Evolutionary conservation across 2,888 invertebrate genomes (phyloP).

Genomic region (Metallyticus violacea): DNA sequence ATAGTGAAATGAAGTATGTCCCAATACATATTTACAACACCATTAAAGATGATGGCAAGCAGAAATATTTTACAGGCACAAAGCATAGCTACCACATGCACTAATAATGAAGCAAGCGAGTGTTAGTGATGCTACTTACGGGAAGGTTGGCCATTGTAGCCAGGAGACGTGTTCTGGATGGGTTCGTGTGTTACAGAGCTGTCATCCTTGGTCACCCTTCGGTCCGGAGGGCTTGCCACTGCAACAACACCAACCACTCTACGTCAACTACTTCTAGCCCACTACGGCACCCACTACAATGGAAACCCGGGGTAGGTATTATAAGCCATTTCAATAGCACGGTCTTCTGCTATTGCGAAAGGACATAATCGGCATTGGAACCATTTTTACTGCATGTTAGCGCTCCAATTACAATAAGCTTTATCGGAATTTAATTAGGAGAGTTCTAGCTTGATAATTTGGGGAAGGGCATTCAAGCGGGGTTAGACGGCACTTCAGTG

Average conservation of each 20-base stretch:
- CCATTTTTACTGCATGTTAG: no score
- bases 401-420: no score
- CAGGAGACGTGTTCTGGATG: constrained; percentile 42
- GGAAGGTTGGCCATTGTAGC: constrained; percentile 49
- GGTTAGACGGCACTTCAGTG: no score
- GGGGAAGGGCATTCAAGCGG: no score
- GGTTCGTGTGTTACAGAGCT: constrained; percentile 39
- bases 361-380: no score
- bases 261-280: background rate
- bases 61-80: no score
- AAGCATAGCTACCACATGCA: background rate
- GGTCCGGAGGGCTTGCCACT: constrained; percentile 84
- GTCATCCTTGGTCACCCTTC: constrained; percentile 60
- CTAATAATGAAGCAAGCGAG: background rate
- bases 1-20: no score
- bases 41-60: no score
- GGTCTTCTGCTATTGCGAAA: no score
- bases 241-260: constrained; percentile 48
- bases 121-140: constrained; percentile 42
- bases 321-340: background rate
- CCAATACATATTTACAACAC: no score
- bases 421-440: no score
- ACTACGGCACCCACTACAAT: constrained; percentile 25
- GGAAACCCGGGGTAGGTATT: background rate
- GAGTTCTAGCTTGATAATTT: no score